Evolutionary conservation across 2,888 invertebrate species (phyloP), one percentile per base, ranked within the genome.

Genomic region (Leucoptera coffeella): DNA sequence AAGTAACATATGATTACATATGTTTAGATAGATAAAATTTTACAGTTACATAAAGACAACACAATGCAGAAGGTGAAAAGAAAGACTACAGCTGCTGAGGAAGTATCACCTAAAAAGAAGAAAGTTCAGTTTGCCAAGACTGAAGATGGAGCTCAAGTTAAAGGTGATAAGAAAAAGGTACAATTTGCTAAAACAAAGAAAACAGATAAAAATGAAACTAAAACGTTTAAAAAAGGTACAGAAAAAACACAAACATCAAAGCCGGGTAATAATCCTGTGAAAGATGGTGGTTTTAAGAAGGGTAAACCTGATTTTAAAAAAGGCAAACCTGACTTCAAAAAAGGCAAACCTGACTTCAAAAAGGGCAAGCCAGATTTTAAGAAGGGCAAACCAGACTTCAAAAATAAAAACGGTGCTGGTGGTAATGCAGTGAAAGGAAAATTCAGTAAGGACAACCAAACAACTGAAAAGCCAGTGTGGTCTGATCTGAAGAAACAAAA

Each of bases 401-500:
- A 23, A 21, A 17, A 12, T 12, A 31, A 31, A 23, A 22, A 24
- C 10, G n/a, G n/a, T n/a, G n/a, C n/a, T n/a, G n/a, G n/a, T n/a
- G n/a, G n/a, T n/a, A n/a, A n/a, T n/a, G n/a, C n/a, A n/a, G n/a
- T n/a, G n/a, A n/a, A n/a, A n/a, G 25, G 32, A 14, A 47, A 49
- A 14, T 38, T 40, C 32, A 30, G 45, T 2, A 57, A 56, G 35
- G 47, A 45, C 15, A 43, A 45, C 23, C 5, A 8, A 2, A 21
- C 21, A 11, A 32, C 34, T 2, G 58, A 44, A 43, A 83, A 55
- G 29, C 77, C 78, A 0, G 76, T 82, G 43, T 88, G 88, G 87
- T 62, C 73, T 8, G 78, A 82, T 45, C 77, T 82, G 49, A 88
- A 85, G 41, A 77, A 83, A 40, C 76, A 85, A 32, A 84, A 82